phyloP scores from a whole-genome alignment of 2,797 vertebrate species.

The Cynopterus sphinx region DNA sequence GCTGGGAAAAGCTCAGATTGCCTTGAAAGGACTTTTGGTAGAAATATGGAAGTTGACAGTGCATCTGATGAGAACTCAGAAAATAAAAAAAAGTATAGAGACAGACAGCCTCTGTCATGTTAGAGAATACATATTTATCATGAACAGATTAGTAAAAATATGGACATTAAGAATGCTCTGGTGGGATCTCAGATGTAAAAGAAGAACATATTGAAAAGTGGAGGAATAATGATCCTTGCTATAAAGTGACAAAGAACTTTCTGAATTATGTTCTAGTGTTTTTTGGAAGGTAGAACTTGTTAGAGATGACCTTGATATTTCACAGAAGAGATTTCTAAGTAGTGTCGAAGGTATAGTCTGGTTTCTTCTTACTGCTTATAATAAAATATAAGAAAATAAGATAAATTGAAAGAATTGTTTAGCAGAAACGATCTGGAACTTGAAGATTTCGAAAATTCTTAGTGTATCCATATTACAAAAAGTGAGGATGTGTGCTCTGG shows the following conservation, averaged over 20 bases:
- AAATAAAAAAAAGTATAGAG: neutral
- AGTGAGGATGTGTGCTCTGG: neutral
- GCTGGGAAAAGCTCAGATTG: neutral
- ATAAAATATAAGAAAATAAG: neutral
- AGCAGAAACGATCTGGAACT: neutral
- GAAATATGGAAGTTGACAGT: neutral
- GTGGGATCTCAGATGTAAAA: neutral
- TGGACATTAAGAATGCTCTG: neutral
- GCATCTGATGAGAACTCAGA: neutral
- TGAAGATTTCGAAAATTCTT: neutral
- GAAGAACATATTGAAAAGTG: neutral
- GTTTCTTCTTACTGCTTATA: neutral
- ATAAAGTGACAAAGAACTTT: neutral
- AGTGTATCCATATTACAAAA: neutral
- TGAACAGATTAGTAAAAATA: neutral
- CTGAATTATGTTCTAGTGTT: neutral
- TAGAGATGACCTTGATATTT: neutral
- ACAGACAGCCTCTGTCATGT: neutral
- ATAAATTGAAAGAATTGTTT: neutral
- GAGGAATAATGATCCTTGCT: neutral
- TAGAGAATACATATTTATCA: neutral
- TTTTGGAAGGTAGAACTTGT: neutral
- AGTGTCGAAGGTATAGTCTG: neutral
- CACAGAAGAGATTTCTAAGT: neutral
- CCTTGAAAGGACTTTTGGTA: neutral